phyloP scores from a whole-genome alignment of 2,113 vertebrate species.

The Chlorodrepanis virens region DNA sequence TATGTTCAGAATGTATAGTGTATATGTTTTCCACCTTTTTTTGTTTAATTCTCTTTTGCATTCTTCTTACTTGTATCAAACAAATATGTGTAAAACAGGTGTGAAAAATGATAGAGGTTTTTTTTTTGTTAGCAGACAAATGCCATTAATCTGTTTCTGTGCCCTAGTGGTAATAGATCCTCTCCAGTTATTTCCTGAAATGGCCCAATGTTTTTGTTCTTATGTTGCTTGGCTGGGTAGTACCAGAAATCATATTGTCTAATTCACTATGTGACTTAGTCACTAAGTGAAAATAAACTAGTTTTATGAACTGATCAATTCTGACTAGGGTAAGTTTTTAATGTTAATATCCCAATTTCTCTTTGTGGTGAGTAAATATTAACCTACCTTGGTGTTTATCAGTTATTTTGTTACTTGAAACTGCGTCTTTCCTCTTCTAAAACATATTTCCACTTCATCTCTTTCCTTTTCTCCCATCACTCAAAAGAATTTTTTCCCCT shows the following conservation, averaged over 20 bases:
- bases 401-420: neutral
- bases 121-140: neutral
- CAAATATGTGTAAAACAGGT: neutral
- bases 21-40: neutral
- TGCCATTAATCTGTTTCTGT: neutral
- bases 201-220: neutral
- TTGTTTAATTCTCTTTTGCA: neutral
- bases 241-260: neutral
- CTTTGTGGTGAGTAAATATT: neutral
- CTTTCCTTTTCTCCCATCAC: neutral
- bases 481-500: neutral
- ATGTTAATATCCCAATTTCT: neutral
- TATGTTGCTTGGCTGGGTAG: neutral
- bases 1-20: neutral
- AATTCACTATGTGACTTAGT: neutral
- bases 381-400: neutral
- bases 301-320: neutral
- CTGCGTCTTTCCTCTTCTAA: neutral
- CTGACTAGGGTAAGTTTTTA: neutral
- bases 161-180: neutral
- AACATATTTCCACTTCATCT: neutral
- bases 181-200: neutral
- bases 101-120: neutral
- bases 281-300: neutral
- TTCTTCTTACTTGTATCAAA: neutral